Conservation (phyloP, 2,888 invertebrate genomes). For the Thumatha senex region DNA sequence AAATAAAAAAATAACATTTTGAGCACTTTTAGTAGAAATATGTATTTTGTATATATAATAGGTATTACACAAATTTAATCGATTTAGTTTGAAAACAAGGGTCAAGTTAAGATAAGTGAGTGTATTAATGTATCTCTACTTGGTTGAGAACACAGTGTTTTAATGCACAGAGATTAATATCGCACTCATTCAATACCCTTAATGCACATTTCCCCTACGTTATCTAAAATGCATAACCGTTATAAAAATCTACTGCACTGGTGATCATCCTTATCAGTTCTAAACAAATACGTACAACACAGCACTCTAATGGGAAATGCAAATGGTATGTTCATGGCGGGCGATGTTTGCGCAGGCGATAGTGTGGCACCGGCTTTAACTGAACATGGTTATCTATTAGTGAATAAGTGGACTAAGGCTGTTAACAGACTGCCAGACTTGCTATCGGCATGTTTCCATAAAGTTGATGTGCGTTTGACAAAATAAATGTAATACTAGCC, state of each 20-base stretch:
- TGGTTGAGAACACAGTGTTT: too few relatives aligned
- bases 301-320: conserved; percentile 46
- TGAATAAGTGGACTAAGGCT: conserved; percentile 5
- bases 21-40: too few relatives aligned
- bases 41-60: too few relatives aligned
- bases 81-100: background rate
- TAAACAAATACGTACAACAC: conserved; percentile 34
- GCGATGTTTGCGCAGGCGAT: conserved; percentile 37
- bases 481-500: background rate
- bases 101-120: too few relatives aligned
- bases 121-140: too few relatives aligned
- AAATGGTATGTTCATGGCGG: conserved; percentile 46
- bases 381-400: conserved; percentile 28
- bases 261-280: conserved; percentile 23
- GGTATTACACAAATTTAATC: too few relatives aligned
- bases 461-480: background rate
- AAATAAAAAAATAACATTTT: too few relatives aligned
- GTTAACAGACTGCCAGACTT: background rate
- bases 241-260: background rate
- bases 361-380: conserved; percentile 35
- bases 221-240: background rate
- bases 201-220: too few relatives aligned
- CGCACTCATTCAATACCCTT: too few relatives aligned
- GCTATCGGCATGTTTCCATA: background rate
- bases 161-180: too few relatives aligned